Conservation (phyloP, 2,888 invertebrate species). For the Thereva nobilitata region DNA sequence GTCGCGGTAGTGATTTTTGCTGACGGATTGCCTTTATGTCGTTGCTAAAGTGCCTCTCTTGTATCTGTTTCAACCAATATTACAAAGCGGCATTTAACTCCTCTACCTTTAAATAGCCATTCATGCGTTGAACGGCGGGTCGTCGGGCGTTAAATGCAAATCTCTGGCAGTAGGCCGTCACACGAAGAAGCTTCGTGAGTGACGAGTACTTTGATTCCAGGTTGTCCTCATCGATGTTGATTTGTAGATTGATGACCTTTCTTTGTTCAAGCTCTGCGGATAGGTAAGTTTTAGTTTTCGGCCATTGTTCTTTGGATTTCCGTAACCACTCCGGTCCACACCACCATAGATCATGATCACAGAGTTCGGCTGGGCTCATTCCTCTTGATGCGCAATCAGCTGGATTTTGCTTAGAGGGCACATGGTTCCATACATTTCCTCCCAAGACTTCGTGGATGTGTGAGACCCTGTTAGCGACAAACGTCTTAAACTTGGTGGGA, state of each 20-base stretch:
- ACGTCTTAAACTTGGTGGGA: background rate
- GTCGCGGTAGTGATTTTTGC: no score
- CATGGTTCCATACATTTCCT: no score
- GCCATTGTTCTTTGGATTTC: background rate
- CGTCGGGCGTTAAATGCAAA: background rate
- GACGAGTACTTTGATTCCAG: background rate
- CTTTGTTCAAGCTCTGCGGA: background rate
- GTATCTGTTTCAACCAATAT: no score
- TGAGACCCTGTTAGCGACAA: background rate
- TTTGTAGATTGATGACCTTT: background rate
- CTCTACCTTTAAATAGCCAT: background rate
- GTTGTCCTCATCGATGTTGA: background rate
- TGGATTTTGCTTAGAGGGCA: background rate
- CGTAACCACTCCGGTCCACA: no score
- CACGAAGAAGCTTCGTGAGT: background rate
- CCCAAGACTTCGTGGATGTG: no score
- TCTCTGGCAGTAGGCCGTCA: background rate
- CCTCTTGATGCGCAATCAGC: background rate
- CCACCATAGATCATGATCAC: background rate
- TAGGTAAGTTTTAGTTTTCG: background rate
- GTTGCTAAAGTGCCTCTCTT: no score
- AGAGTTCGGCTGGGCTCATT: background rate
- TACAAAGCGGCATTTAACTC: background rate
- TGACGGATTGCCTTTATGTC: background rate
- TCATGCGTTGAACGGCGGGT: background rate